Conservation (phyloP, 1,140 invertebrate genomes). For the Drosophila dunni region DNA sequence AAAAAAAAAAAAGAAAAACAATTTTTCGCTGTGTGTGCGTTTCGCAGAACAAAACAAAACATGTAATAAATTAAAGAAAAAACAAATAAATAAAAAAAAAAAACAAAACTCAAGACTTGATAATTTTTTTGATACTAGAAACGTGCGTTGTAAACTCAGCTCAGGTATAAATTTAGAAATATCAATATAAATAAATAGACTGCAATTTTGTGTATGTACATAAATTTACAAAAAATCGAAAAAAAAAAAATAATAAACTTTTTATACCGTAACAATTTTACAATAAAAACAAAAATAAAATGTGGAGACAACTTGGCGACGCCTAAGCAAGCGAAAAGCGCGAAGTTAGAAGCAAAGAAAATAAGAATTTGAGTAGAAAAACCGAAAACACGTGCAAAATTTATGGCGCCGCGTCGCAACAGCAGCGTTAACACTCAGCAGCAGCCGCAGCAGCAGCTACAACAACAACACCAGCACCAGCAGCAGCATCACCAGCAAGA, state of each 20-base stretch:
- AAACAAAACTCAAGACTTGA: slow-evolving; percentile 7
- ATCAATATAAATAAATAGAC: slow-evolving; percentile 29
- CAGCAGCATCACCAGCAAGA: slow-evolving; percentile 47
- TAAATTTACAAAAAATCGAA: slow-evolving; percentile 4
- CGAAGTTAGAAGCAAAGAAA: too few relatives aligned
- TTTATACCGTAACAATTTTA: slow-evolving; percentile 20
- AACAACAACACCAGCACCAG: slow-evolving; percentile 41
- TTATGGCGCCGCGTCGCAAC: slow-evolving; percentile 81
- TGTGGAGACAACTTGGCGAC: not conserved
- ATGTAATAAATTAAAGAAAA: slow-evolving; percentile 27
- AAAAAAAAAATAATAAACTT: slow-evolving; percentile 5
- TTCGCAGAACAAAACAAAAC: slow-evolving; percentile 6
- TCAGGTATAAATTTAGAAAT: slow-evolving; percentile 46
- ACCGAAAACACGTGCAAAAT: slow-evolving; percentile 10
- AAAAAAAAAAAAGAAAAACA: slow-evolving; percentile 15
- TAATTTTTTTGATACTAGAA: slow-evolving; percentile 50
- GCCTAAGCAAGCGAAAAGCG: not conserved
- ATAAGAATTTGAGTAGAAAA: too few relatives aligned
- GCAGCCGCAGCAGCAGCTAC: slow-evolving; percentile 57
- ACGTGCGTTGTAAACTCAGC: slow-evolving; percentile 52
- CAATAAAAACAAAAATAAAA: slow-evolving; percentile 8
- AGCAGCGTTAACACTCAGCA: slow-evolving; percentile 55
- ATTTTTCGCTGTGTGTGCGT: slow-evolving; percentile 28
- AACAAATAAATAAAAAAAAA: slow-evolving; percentile 6
- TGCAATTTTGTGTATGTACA: slow-evolving; percentile 26